Evolutionary conservation across 2,113 vertebrate species (phyloP).

Genomic region (Siphamia tubifer): DNA sequence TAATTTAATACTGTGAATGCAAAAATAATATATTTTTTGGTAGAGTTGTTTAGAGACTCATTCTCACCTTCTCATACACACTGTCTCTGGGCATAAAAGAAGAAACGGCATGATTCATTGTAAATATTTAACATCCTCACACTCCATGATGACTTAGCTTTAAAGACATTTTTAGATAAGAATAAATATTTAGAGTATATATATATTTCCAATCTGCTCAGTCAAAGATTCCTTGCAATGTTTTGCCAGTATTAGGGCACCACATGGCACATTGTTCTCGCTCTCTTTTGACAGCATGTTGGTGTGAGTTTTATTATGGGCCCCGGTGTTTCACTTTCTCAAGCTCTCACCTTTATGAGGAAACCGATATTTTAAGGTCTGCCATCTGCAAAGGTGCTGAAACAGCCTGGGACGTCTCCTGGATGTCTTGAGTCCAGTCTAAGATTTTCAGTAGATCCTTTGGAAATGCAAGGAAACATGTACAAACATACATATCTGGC

Average conservation of each 20-base stretch:
- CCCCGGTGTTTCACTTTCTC: conserved; percentile 45
- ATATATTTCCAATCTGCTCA: background rate
- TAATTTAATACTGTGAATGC: too few relatives aligned
- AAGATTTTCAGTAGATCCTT: conserved; percentile 59
- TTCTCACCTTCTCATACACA: too few relatives aligned
- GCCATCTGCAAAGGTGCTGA: conserved; percentile 74
- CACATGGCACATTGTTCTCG: conserved; percentile 15
- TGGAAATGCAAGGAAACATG: conserved; percentile 16
- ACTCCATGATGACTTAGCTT: too few relatives aligned
- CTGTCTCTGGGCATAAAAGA: too few relatives aligned
- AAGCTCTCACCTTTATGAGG: conserved; percentile 60
- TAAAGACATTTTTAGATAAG: too few relatives aligned
- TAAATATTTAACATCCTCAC: too few relatives aligned
- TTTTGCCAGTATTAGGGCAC: background rate
- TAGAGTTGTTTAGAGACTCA: too few relatives aligned
- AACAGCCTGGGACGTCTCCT: conserved; percentile 52
- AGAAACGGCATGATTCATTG: too few relatives aligned
- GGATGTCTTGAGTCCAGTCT: conserved; percentile 68
- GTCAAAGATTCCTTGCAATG: background rate
- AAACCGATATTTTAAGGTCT: conserved; percentile 73
- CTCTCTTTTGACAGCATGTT: conserved; percentile 28
- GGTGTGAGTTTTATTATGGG: conserved; percentile 49
- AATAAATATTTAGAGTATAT: background rate
- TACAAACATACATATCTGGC: conserved; percentile 12
- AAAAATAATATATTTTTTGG: too few relatives aligned